Conservation (phyloP, 2,113 vertebrate species). For the Pomatostomus ruficeps region DNA sequence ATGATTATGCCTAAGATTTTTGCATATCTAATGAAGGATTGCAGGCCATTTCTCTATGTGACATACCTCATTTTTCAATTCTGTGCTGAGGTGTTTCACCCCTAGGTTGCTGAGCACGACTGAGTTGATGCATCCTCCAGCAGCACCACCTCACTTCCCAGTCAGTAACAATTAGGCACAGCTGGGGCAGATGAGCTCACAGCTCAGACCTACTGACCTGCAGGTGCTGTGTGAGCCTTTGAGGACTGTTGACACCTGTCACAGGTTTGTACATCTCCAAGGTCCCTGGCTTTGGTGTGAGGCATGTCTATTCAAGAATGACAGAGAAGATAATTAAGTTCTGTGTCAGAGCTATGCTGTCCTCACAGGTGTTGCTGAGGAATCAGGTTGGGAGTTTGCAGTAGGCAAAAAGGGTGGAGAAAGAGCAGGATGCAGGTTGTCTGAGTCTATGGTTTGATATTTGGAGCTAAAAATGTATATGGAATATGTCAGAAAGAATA, state of each 20-base stretch:
- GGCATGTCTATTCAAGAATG: neutral
- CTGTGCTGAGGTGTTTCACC: neutral
- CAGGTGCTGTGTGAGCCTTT: neutral
- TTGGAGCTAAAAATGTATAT: neutral
- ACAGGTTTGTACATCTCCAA: neutral
- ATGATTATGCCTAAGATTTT: neutral
- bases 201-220: neutral
- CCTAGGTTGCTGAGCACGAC: fast-evolving
- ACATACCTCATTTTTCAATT: neutral
- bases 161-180: neutral
- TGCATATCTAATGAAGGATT: neutral
- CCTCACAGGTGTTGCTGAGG: neutral
- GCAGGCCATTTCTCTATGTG: neutral
- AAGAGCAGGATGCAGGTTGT: neutral
- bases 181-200: neutral
- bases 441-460: neutral
- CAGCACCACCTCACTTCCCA: neutral
- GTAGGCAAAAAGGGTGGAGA: neutral
- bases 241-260: neutral
- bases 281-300: neutral
- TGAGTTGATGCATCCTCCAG: neutral
- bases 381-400: neutral
- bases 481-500: neutral
- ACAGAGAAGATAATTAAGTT: neutral
- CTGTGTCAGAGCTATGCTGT: neutral